These are phyloP conservation scores for Monochamus alternatus DNA, from an alignment of 2,888 invertebrate species.

Conservation along the genomic window DNA sequence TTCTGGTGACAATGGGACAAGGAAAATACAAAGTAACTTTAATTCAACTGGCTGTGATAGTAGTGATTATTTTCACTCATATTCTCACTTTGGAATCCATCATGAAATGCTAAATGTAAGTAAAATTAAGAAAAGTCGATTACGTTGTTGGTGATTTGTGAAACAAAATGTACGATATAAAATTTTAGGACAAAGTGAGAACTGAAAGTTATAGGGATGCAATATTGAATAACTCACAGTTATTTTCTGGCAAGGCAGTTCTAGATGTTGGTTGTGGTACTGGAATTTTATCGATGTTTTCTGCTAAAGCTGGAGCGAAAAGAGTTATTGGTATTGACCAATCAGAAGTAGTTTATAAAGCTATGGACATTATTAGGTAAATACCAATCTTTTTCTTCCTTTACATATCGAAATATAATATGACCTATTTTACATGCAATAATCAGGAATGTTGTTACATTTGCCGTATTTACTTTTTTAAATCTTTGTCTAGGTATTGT, in stretches of 20 bases:
- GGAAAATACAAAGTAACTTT: slow-evolving; percentile 63
- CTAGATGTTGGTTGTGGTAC: slow-evolving; percentile 99
- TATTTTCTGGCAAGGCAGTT: slow-evolving; percentile 84
- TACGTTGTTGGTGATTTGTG: not conserved
- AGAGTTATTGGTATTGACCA: slow-evolving; percentile 95
- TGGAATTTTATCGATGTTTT: slow-evolving; percentile 98
- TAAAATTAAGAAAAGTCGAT: slow-evolving; percentile 6
- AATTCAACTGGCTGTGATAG: slow-evolving; percentile 73
- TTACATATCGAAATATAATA: too few relatives aligned
- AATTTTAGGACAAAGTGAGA: slow-evolving; percentile 81
- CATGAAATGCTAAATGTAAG: slow-evolving; percentile 92
- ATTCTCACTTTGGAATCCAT: slow-evolving; percentile 94
- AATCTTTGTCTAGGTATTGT: too few relatives aligned
- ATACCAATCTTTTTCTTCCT: not conserved
- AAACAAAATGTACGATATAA: slow-evolving; percentile 3
- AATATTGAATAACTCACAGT: slow-evolving; percentile 81
- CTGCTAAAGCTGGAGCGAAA: slow-evolving; percentile 93
- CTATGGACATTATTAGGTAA: slow-evolving; percentile 93
- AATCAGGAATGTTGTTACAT: too few relatives aligned
- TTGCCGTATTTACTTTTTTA: too few relatives aligned
- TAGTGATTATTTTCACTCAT: slow-evolving; percentile 88
- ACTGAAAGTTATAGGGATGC: slow-evolving; percentile 92
- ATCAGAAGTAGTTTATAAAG: slow-evolving; percentile 95
- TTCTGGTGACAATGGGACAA: slow-evolving; percentile 57
- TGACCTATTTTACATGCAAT: too few relatives aligned